Percentiles rank a stretch among this genome's conserved stretches.
Conservation (phyloP, 2,797 vertebrate species). For the Poeciliopsis gracilis region DNA sequence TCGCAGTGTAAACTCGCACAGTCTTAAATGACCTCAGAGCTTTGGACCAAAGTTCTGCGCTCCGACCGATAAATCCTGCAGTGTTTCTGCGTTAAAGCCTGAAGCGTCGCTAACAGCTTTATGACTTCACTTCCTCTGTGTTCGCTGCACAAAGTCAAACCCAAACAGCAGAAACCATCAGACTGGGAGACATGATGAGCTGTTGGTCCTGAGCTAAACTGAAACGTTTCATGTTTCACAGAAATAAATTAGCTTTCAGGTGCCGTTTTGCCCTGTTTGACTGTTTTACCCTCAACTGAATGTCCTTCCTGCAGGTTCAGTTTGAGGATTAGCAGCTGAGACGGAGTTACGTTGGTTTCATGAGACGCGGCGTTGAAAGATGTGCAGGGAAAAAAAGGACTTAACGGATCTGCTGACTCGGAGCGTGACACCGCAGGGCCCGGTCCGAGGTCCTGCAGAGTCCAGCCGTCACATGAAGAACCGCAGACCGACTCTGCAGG, state of each 20-base stretch:
- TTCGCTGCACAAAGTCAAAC: constrained; percentile 12
- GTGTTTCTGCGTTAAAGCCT: background rate
- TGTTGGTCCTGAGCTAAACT: constrained; percentile 28
- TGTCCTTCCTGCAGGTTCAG: background rate
- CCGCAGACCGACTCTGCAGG: background rate
- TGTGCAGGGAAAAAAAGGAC: background rate
- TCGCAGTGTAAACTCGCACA: background rate
- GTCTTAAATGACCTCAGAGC: background rate
- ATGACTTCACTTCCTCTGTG: background rate
- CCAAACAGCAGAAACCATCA: background rate
- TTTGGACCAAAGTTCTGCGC: background rate
- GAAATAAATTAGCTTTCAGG: background rate
- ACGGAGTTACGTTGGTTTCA: background rate
- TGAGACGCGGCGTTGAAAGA: background rate
- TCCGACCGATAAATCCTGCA: background rate
- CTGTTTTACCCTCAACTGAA: background rate
- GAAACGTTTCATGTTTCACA: background rate
- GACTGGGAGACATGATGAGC: constrained; percentile 32
- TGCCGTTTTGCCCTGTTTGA: background rate
- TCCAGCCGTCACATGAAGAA: background rate
- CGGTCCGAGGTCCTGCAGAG: background rate
- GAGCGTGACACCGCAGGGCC: background rate
- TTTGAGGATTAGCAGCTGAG: background rate
- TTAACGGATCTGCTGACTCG: constrained; percentile 5
- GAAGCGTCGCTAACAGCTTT: background rate